Evolutionary conservation across 2,888 invertebrate genomes (phyloP), one percentile per base, ranked within the genome.

Genomic region (Drosophila putrida): DNA sequence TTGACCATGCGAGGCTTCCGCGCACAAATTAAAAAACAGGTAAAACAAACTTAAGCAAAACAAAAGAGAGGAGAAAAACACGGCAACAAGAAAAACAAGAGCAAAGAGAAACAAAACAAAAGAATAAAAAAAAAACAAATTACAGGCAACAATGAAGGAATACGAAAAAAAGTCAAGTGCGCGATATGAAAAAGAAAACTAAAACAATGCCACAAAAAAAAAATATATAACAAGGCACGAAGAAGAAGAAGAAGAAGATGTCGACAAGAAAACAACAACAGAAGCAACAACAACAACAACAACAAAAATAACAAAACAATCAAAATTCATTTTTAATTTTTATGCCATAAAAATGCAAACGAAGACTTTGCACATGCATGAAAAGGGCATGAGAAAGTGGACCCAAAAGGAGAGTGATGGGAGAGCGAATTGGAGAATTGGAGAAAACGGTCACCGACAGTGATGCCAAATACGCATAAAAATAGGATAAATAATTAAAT

Each of bases 331-430:
- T 86, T 88, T 86, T 84, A 86, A 88, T 82, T 83, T 90, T 88
- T 78, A 86, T 85, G 77, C 83, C 80, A 90, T 90, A 88, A 90
- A 89, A 89, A 89, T 90, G 88, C 90, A 89, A 89, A 89, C 80
- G 88, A 84, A 76, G 84, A 78, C 75, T 72, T 75, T 66, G 67
- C 70, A 63, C 58, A 72, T 63, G 13, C 64, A 64, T 51, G 44
- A 53, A 57, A 47, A 49, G 44, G 61, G 46, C 38, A 59, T 11
- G 20, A 50, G 44, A 39, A 33, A 27, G 44, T 33, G 25, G 44
- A 38, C 3, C 11, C 35, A 36, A 9, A 27, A n/a, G n/a, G 46
- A 61, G 55, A 49, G 31, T 31, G 35, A 6, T 33, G 13, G 20
- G 39, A 13, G 31, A 38, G 39, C 10, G 50, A 25, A 35, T n/a